phyloP scores from a whole-genome alignment of 1,140 invertebrate species.

The Goniozus legneri region DNA sequence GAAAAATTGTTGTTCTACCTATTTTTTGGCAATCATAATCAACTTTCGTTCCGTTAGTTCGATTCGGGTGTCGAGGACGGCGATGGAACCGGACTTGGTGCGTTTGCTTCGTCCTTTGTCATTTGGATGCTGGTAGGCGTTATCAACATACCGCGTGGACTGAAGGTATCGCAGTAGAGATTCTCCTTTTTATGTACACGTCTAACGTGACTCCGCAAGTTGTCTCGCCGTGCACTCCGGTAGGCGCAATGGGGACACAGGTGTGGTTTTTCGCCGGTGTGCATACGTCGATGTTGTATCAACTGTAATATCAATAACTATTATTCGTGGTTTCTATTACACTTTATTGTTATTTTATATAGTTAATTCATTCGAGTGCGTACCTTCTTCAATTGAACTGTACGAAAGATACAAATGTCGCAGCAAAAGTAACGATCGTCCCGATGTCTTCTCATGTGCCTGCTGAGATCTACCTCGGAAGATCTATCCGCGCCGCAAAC shows the following conservation, averaged over 20 bases:
- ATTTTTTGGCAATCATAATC: too few relatives aligned
- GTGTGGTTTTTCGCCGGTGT: conserved; percentile 61
- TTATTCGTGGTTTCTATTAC: not conserved
- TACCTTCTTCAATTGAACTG: conserved; percentile 60
- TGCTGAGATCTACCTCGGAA: conserved; percentile 53
- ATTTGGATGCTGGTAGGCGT: too few relatives aligned
- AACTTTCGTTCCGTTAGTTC: conserved; percentile 26
- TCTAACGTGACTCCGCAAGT: conserved; percentile 57
- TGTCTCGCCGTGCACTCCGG: conserved; percentile 57
- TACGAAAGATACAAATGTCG: conserved; percentile 59
- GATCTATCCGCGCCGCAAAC: conserved; percentile 59
- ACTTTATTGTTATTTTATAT: not conserved
- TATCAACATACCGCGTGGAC: conserved; percentile 53
- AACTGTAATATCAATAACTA: conserved; percentile 29
- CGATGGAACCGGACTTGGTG: conserved; percentile 35
- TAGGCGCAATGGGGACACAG: conserved; percentile 59
- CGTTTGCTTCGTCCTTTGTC: conserved; percentile 14
- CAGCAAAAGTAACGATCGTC: conserved; percentile 59
- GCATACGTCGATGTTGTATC: conserved; percentile 58
- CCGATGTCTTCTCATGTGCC: conserved; percentile 58
- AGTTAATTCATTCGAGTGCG: not conserved
- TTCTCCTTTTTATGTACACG: conserved; percentile 60
- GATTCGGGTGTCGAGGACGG: conserved; percentile 29
- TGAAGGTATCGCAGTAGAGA: conserved; percentile 56
- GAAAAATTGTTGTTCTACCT: too few relatives aligned